Conservation (phyloP, 2,888 invertebrate species). For the Acrocera orbiculus region DNA sequence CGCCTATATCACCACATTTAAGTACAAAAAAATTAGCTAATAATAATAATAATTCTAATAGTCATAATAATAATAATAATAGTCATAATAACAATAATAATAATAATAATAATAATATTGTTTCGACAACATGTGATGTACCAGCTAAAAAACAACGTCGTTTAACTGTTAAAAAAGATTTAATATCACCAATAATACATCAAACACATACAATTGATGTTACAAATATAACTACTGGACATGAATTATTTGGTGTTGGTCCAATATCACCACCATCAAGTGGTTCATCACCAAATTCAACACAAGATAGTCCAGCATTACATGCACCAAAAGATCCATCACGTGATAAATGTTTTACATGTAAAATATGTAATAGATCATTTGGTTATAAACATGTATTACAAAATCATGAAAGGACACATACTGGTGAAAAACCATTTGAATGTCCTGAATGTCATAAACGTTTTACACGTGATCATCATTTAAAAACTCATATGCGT, state of each 20-base stretch:
- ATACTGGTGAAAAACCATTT: constrained; percentile 89
- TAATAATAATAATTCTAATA: constrained; percentile 7
- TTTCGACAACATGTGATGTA: constrained; percentile 17
- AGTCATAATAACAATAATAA: constrained; percentile 9
- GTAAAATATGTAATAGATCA: constrained; percentile 69
- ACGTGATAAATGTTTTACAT: constrained; percentile 73
- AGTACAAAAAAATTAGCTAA: constrained; percentile 11
- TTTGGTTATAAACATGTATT: constrained; percentile 90
- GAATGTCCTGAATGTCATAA: constrained; percentile 84
- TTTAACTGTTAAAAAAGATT: constrained; percentile 25
- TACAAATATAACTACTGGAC: constrained; percentile 16
- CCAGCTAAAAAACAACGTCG: constrained; percentile 25
- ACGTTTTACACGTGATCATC: constrained; percentile 82
- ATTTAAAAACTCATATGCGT: constrained; percentile 82
- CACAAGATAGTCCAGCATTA: constrained; percentile 17
- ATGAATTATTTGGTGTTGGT: constrained; percentile 15
- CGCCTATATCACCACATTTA: constrained; percentile 23
- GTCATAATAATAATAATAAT: constrained; percentile 5
- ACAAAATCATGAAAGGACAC: constrained; percentile 86
- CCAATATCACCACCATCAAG: constrained; percentile 38
- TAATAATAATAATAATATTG: constrained; percentile 12
- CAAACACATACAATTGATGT: too few species aligned
- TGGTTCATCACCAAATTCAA: constrained; percentile 36
- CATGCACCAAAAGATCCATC: constrained; percentile 33
- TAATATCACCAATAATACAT: constrained; percentile 20